phyloP scores from a whole-genome alignment of 1,140 invertebrate genomes.

The Leptopilina clavipes region DNA sequence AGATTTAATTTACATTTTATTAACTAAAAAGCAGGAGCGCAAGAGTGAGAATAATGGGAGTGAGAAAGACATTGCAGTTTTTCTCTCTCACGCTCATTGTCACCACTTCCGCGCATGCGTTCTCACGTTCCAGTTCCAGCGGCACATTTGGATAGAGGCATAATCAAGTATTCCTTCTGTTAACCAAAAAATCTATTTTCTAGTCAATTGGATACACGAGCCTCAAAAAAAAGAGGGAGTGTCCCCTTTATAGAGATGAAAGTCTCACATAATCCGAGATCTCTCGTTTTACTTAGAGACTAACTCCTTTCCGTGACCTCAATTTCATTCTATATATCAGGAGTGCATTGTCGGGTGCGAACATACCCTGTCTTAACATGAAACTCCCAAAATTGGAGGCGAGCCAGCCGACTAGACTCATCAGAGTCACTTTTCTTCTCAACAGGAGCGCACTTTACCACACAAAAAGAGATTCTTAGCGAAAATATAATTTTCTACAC shows the following conservation, averaged over 20 bases:
- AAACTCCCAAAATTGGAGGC: slow-evolving; percentile 59
- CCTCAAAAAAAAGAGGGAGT: slow-evolving; percentile 11
- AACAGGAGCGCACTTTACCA: not conserved
- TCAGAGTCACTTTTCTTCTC: slow-evolving; percentile 40
- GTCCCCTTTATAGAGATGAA: slow-evolving; percentile 46
- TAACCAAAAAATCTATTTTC: not conserved
- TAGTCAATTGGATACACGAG: not conserved
- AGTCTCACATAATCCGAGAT: slow-evolving; percentile 21
- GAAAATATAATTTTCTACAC: too few species aligned
- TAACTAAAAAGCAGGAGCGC: too few species aligned
- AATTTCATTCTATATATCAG: slow-evolving; percentile 47
- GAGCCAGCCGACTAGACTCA: slow-evolving; percentile 51
- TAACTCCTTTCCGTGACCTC: slow-evolving; percentile 59
- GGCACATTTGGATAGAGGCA: not conserved
- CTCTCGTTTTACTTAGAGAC: slow-evolving; percentile 54
- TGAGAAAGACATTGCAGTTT: too few species aligned
- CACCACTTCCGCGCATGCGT: too few species aligned
- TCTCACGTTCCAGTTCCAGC: too few species aligned
- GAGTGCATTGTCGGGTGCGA: slow-evolving; percentile 39
- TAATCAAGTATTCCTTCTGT: too few species aligned
- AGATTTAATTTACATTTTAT: too few species aligned
- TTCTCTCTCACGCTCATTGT: too few species aligned
- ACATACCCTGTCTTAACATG: slow-evolving; percentile 39
- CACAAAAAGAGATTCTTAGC: too few species aligned
- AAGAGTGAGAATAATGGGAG: too few species aligned